phyloP scores from a whole-genome alignment of 37 sponge, comb jelly and placozoan species.

The Eunapius fragilis region DNA sequence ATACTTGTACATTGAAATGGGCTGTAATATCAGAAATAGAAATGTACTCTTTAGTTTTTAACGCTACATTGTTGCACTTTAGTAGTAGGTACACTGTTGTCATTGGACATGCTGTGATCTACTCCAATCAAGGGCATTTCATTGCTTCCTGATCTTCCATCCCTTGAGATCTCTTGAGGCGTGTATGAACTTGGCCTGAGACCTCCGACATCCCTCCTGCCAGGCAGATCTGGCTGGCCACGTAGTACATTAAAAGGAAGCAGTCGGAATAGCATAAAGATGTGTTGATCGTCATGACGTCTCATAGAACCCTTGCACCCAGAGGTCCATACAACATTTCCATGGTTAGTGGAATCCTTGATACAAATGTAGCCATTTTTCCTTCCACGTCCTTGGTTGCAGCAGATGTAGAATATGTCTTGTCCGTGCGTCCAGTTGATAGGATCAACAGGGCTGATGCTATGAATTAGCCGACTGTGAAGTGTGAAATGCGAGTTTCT shows the following conservation, averaged over 20 bases:
- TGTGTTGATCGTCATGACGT: slow-evolving; percentile 10
- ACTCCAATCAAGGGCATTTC: too few relatives aligned
- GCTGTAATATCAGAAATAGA: too few relatives aligned
- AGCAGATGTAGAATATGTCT: slow-evolving; percentile 62
- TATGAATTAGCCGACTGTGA: slow-evolving; percentile 30
- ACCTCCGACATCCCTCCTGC: too few relatives aligned
- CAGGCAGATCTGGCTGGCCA: background rate
- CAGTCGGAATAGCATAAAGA: slow-evolving; percentile 38
- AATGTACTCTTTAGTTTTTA: too few relatives aligned
- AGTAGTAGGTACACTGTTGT: too few relatives aligned
- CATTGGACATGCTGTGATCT: too few relatives aligned
- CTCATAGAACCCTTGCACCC: slow-evolving; percentile 15
- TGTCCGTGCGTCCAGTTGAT: slow-evolving; percentile 28
- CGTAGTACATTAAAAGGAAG: background rate
- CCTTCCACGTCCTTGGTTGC: slow-evolving; percentile 11
- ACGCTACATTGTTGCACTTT: too few relatives aligned
- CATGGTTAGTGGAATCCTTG: background rate
- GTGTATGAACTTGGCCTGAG: too few relatives aligned
- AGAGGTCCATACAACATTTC: slow-evolving; percentile 18
- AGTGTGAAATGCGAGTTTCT: slow-evolving; percentile 17
- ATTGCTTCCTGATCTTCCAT: too few relatives aligned
- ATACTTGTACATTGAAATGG: too few relatives aligned
- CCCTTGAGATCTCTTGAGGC: too few relatives aligned
- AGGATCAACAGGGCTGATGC: slow-evolving; percentile 3
- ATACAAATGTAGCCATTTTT: slow-evolving; percentile 46